A percentile compares a stretch with the other conserved stretches of the same genome.
Evolutionary conservation across 2,888 invertebrate species (phyloP).

Genomic region (Phengaris alcon): DNA sequence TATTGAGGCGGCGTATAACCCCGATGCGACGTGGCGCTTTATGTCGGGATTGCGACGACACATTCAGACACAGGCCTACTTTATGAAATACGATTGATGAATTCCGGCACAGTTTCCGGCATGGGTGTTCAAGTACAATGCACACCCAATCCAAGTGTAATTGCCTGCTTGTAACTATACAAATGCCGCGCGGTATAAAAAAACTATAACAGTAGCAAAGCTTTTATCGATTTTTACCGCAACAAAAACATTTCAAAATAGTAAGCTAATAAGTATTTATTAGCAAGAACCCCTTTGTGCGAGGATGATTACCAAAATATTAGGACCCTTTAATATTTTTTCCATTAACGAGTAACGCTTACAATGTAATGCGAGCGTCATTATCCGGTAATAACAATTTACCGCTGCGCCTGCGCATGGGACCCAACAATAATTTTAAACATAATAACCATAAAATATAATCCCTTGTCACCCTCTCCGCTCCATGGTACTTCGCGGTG

Average conservation of each 20-base stretch:
- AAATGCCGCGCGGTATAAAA: not conserved
- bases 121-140: not conserved
- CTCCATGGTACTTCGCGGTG: too few relatives aligned
- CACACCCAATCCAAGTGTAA: not conserved
- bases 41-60: not conserved
- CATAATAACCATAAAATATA: constrained; percentile 6
- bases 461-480: not conserved
- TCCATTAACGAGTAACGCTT: not conserved
- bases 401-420: not conserved
- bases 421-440: not conserved
- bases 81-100: not conserved
- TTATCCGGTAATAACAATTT: constrained; percentile 19
- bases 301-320: constrained; percentile 12
- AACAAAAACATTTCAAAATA: constrained; percentile 16
- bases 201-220: not conserved
- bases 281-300: constrained; percentile 8
- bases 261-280: not conserved
- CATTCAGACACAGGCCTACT: not conserved
- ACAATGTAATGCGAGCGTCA: constrained; percentile 1
- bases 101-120: not conserved
- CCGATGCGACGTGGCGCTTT: not conserved
- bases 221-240: constrained; percentile 1
- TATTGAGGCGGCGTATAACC: not conserved
- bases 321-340: constrained; percentile 1
- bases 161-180: not conserved